These are phyloP conservation scores for Lithobates sylvaticus DNA, from an alignment of 2,797 vertebrate genomes.

Conservation along the genomic window DNA sequence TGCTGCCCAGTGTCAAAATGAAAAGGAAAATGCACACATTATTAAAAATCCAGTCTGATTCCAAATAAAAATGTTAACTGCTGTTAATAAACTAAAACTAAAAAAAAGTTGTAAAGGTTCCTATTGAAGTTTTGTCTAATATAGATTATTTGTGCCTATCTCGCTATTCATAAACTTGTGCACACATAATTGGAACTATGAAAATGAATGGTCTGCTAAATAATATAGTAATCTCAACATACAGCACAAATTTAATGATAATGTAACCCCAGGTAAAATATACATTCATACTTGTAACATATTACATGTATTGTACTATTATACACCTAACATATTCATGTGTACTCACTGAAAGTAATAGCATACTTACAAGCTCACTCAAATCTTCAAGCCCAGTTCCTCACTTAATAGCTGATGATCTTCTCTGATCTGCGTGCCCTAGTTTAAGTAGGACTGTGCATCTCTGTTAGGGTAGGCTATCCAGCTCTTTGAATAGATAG, in stretches of 20 bases:
- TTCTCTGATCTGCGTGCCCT: not conserved
- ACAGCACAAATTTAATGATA: not conserved
- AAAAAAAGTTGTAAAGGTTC: no score
- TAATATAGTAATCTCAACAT: no score
- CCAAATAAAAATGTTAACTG: no score
- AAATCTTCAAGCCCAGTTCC: not conserved
- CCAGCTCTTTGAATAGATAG: conserved; percentile 10
- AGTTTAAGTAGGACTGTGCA: conserved; percentile 30
- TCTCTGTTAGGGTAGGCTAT: conserved; percentile 11
- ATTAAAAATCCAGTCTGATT: no score
- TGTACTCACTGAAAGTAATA: not conserved
- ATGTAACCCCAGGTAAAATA: not conserved
- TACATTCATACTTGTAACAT: not conserved
- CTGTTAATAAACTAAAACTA: no score
- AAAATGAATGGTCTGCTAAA: no score
- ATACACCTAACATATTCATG: not conserved
- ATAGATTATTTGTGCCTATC: no score
- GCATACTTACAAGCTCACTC: conserved; percentile 31
- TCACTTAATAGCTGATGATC: not conserved
- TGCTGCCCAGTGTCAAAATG: no score
- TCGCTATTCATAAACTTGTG: no score
- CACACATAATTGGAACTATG: no score
- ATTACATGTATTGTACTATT: not conserved
- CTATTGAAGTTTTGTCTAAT: no score
- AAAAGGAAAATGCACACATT: no score